These are phyloP conservation scores for Trichonephila clavata DNA, from an alignment of 1,140 invertebrate species.

Conservation along the genomic window DNA sequence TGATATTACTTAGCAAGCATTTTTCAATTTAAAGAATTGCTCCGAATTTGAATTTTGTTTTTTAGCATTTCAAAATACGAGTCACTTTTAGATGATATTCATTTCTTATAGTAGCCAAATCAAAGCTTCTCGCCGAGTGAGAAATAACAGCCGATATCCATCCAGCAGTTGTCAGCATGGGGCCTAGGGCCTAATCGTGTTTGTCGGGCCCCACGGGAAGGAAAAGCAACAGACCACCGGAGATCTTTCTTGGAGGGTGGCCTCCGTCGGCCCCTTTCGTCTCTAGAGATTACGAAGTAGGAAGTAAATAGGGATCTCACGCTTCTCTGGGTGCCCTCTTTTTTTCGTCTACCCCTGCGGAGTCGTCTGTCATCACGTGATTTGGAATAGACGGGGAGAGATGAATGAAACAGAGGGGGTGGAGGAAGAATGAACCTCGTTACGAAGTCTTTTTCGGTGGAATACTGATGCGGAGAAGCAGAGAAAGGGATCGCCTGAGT, in stretches of 20 bases:
- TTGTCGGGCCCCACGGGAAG: slow-evolving; percentile 38
- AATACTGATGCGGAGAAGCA: not conserved
- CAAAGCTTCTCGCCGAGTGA: not conserved
- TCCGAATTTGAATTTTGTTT: too few relatives aligned
- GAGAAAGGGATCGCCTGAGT: not conserved
- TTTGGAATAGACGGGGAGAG: not conserved
- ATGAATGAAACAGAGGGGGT: not conserved
- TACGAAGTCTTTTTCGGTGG: not conserved
- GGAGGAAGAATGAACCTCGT: slow-evolving; percentile 23
- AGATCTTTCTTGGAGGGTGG: slow-evolving; percentile 40
- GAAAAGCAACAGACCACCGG: not conserved
- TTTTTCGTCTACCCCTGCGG: slow-evolving; percentile 12
- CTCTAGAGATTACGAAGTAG: slow-evolving; percentile 20
- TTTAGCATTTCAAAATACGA: too few relatives aligned
- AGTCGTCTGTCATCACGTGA: slow-evolving; percentile 50
- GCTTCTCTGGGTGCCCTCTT: slow-evolving; percentile 26
- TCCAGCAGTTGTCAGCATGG: slow-evolving; percentile 47
- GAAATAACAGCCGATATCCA: not conserved
- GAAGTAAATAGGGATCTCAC: slow-evolving; percentile 65
- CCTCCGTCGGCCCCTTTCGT: slow-evolving; percentile 38
- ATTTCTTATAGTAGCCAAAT: too few relatives aligned
- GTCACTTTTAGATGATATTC: too few relatives aligned
- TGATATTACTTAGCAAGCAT: too few relatives aligned
- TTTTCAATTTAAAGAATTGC: too few relatives aligned
- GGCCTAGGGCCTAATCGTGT: slow-evolving; percentile 37